phyloP scores from a whole-genome alignment of 1,140 invertebrate genomes.

The Delia radicum region DNA sequence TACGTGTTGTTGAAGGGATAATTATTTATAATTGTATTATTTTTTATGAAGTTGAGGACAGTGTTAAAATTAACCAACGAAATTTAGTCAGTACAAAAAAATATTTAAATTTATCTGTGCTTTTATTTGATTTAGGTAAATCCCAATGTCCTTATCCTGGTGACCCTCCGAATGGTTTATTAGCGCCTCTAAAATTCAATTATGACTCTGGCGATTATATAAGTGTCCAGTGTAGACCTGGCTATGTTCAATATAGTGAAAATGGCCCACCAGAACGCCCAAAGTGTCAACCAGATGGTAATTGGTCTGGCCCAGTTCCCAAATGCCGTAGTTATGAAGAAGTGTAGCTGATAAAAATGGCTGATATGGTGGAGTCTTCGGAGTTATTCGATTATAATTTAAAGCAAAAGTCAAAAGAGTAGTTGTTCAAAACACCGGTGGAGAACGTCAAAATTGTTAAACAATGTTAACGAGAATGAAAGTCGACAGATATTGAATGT shows the following conservation, averaged over 20 bases:
- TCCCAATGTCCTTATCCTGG: constrained; percentile 74
- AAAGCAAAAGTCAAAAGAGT: neutral
- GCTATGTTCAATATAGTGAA: constrained; percentile 60
- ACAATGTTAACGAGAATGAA: neutral
- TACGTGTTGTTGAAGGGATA: too few species aligned
- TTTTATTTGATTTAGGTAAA: constrained; percentile 62
- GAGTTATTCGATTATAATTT: neutral
- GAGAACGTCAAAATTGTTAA: neutral
- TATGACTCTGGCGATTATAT: constrained; percentile 75
- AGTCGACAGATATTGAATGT: neutral
- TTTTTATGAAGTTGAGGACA: neutral
- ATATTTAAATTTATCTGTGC: too few species aligned
- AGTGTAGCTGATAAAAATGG: constrained; percentile 43
- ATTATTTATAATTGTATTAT: too few species aligned
- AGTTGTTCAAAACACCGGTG: neutral
- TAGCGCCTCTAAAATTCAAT: constrained; percentile 73
- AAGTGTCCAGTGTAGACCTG: constrained; percentile 70
- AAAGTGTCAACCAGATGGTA: constrained; percentile 58
- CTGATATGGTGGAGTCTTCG: neutral
- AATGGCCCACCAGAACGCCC: constrained; percentile 55
- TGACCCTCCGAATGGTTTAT: constrained; percentile 69
- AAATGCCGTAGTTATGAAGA: constrained; percentile 59
- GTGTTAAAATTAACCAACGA: neutral
- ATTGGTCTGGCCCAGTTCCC: constrained; percentile 58
- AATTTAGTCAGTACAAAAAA: too few species aligned